These are phyloP conservation scores for Smithornis capensis DNA, from an alignment of 2,113 vertebrate genomes.

Conservation along the genomic window DNA sequence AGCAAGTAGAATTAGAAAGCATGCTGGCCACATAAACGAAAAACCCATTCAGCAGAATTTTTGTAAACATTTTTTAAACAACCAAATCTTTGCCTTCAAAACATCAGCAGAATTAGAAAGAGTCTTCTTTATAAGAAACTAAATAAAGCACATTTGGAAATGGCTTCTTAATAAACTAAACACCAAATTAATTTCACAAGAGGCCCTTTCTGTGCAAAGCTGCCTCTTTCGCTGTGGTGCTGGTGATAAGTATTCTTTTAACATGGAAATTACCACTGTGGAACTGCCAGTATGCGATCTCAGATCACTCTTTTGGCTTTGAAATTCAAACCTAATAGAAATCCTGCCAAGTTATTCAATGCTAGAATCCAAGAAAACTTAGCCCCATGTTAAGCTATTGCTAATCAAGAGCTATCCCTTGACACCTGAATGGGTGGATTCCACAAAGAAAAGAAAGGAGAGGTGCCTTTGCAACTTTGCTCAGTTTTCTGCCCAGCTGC, in stretches of 20 bases:
- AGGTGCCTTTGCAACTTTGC: conserved; percentile 58
- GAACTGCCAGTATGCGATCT: conserved; percentile 74
- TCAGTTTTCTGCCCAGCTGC: conserved; percentile 64
- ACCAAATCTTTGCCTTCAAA: background rate
- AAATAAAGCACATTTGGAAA: conserved; percentile 50
- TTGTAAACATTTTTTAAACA: background rate
- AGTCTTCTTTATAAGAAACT: background rate
- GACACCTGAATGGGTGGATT: conserved; percentile 61
- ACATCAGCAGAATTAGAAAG: background rate
- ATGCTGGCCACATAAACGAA: background rate
- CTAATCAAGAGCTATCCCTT: conserved; percentile 57
- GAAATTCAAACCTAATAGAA: conserved; percentile 74
- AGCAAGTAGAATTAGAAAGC: background rate
- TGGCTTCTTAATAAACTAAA: conserved; percentile 64
- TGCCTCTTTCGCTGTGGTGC: conserved; percentile 69
- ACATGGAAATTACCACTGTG: conserved; percentile 75
- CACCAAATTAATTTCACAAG: conserved; percentile 74
- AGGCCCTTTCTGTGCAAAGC: conserved; percentile 70
- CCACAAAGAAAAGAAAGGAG: conserved; percentile 40
- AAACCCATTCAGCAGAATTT: background rate
- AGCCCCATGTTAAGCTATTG: conserved; percentile 56
- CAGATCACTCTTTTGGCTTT: conserved; percentile 77
- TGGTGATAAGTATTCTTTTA: conserved; percentile 75
- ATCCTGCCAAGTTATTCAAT: conserved; percentile 71
- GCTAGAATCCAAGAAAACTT: conserved; percentile 70